Conservation (phyloP, 2,888 invertebrate species). For the Ormyrus nitidulus region DNA sequence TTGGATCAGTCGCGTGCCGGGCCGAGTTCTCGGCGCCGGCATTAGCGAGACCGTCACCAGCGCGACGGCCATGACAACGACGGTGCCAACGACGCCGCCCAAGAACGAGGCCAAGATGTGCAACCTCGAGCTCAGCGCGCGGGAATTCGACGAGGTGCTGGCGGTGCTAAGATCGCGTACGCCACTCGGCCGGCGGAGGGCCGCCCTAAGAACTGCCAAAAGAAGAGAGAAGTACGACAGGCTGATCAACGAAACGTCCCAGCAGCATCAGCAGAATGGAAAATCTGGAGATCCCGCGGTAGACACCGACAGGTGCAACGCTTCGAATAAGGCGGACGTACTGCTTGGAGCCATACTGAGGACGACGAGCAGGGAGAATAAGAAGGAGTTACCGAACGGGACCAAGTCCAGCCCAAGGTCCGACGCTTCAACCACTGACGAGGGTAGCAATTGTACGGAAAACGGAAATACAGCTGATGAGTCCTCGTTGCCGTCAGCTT, state of each 20-base stretch:
- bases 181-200: conserved; percentile 64
- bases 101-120: conserved; percentile 59
- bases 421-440: conserved; percentile 7
- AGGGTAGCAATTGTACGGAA: conserved; percentile 27
- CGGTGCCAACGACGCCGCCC: neutral
- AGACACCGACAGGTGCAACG: neutral
- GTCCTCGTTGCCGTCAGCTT: conserved; percentile 41
- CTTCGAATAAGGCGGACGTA: conserved; percentile 76
- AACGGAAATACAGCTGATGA: neutral
- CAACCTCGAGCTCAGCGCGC: conserved; percentile 73
- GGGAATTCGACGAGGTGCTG: conserved; percentile 74
- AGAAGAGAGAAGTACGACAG: conserved; percentile 59
- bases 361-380: conserved; percentile 64
- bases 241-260: conserved; percentile 46
- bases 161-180: conserved; percentile 72
- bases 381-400: conserved; percentile 59
- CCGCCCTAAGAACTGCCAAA: conserved; percentile 52
- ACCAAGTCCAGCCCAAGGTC: conserved; percentile 57
- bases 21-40: conserved; percentile 51
- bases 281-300: no score
- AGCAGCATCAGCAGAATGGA: conserved; percentile 5
- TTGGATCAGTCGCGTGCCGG: conserved; percentile 46
- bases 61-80: conserved; percentile 42
- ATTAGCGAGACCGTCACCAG: conserved; percentile 24
- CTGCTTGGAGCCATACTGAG: conserved; percentile 79